These are phyloP conservation scores for Miltochrista miniata DNA, from an alignment of 2,888 invertebrate species.

Conservation along the genomic window DNA sequence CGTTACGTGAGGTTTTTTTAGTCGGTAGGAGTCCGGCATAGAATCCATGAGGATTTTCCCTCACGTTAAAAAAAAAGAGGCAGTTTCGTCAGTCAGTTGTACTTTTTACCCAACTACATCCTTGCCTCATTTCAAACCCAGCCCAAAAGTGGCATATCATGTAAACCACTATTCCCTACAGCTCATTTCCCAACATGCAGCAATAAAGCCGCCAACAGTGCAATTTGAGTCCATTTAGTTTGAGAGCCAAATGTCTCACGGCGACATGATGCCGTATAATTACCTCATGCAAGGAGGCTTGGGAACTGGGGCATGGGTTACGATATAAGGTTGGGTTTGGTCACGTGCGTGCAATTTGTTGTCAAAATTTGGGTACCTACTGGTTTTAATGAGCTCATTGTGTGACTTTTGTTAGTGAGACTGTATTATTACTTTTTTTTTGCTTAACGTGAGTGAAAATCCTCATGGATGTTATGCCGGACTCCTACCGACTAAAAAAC, in stretches of 20 bases:
- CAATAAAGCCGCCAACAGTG: neutral
- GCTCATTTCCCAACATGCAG: neutral
- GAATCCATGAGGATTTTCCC: too few relatives aligned
- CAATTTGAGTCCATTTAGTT: conserved; percentile 5
- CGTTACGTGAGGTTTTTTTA: too few relatives aligned
- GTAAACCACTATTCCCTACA: too few relatives aligned
- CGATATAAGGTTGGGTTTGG: conserved; percentile 7
- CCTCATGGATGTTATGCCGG: too few relatives aligned
- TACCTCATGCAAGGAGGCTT: conserved; percentile 14
- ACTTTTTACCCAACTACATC: too few relatives aligned
- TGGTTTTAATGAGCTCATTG: conserved; percentile 2
- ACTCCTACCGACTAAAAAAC: too few relatives aligned
- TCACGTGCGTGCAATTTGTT: conserved; percentile 13
- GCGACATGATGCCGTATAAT: conserved; percentile 10
- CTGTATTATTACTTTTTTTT: neutral
- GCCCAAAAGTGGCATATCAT: too few relatives aligned
- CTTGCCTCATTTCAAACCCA: too few relatives aligned
- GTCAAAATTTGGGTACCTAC: conserved; percentile 10
- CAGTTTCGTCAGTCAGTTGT: too few relatives aligned
- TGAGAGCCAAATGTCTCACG: conserved; percentile 19
- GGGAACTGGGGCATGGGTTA: conserved; percentile 26
- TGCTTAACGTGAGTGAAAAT: too few relatives aligned
- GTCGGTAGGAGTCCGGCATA: too few relatives aligned
- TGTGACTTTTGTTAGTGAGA: neutral
- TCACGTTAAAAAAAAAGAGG: too few relatives aligned